Evolutionary conservation across 2,113 vertebrate species (phyloP), one percentile per base, ranked within the genome.

Genomic region (Ursus arctos): DNA sequence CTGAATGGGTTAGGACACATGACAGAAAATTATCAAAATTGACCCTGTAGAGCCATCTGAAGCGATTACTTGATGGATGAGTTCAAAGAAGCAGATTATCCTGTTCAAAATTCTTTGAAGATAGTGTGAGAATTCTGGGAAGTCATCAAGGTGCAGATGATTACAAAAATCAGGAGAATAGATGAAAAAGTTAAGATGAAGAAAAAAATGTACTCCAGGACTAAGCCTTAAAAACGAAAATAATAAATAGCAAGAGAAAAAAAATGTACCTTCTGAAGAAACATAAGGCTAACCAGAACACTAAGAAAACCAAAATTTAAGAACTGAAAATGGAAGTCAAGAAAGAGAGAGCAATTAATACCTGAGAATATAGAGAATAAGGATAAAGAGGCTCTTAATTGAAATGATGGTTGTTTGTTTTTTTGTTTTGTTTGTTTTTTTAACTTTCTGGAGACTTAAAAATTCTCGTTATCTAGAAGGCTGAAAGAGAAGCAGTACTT

Each of bases 91-190:
- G 36, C 40, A 85, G 63, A 77, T n/a, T 33, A 83, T 57, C n/a
- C 28, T 14, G 63, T 49, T 89, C 33, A 84, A 93, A 81, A 93
- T 24, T 76, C 61, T 92, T 47, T 81, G 28, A 88, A 76, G 26
- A 88, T 7, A 86, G 53, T 98, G 96, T 88, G 83, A 98, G 95
- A 98, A 98, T 97, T 87, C 0, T 95, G 85, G 88, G 57, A 97
- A 98, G 86, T 94, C 94, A 96, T 97, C 82, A 96, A 91, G 59
- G 96, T 91, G 16, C 24, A 90, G 88, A 65, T 91, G 47, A 93
- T 72, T 86, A 89, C 0, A 83, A 47, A 95, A 87, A 94, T 47
- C 72, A 92, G 74, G 55, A 81, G 12, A 63, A 85, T 0, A 96
- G 28, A 94, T 53, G 7, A 69, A 80, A 18, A 43, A 80, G 79